phyloP scores from a whole-genome alignment of 2,888 invertebrate genomes.

The Trichogramma dendrolimi region DNA sequence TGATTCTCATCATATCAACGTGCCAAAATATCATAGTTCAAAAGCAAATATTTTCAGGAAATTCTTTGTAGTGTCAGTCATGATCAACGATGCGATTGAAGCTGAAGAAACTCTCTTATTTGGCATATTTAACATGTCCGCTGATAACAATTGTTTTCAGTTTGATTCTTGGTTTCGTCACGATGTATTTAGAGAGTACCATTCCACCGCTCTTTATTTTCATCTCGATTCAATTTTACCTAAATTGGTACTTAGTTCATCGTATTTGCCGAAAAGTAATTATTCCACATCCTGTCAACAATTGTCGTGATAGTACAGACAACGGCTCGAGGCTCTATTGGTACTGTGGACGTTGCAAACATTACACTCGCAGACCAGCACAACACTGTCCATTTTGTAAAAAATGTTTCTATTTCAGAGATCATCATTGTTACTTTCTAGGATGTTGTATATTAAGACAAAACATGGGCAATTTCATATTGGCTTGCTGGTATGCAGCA shows the following conservation, averaged over 20 bases:
- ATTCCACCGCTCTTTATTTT: constrained; percentile 38
- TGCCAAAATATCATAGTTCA: no score
- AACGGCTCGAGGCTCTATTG: constrained; percentile 34
- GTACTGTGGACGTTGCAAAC: constrained; percentile 41
- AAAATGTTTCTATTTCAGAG: constrained; percentile 42
- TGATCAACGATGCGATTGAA: no score
- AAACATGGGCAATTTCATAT: constrained; percentile 44
- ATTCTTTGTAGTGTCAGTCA: no score
- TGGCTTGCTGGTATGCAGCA: constrained; percentile 42
- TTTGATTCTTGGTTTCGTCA: constrained; percentile 34
- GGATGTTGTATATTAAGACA: constrained; percentile 41
- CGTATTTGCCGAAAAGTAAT: constrained; percentile 34
- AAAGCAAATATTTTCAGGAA: no score
- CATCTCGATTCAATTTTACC: constrained; percentile 39
- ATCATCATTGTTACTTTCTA: constrained; percentile 45
- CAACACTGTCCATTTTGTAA: constrained; percentile 39
- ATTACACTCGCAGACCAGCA: constrained; percentile 38
- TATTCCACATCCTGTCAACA: constrained; percentile 23
- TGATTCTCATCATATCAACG: no score
- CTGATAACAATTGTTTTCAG: constrained; percentile 37
- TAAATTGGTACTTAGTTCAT: constrained; percentile 43
- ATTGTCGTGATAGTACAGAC: constrained; percentile 10
- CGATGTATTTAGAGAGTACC: constrained; percentile 37
- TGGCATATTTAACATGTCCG: constrained; percentile 35
- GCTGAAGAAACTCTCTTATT: constrained; percentile 20